Evolutionary conservation across 2,113 vertebrate species (phyloP), one percentile per base, ranked within the genome.

Genomic region (Odocoileus virginianus): DNA sequence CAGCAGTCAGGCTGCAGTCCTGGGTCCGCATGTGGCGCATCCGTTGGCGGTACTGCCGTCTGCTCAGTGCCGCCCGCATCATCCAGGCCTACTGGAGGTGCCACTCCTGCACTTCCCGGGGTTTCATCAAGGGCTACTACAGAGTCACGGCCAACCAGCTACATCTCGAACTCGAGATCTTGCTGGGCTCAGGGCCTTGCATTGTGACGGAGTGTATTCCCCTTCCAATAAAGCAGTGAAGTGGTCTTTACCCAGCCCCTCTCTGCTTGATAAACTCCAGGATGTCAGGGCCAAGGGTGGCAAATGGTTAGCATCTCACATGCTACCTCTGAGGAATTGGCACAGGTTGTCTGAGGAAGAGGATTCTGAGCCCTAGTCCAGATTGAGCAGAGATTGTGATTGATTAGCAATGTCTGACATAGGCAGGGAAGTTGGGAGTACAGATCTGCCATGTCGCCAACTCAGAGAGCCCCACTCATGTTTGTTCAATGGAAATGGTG

Each of bases 41-140:
- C 40, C 96, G 83, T 36, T 23, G 43, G 40, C 7, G 4, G 57
- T 98, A 98, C 87, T 54, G 25, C 55, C 50, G 14, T 14, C 64
- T 95, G 67, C 78, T 36, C n/a, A 79, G n/a, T 1, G 97, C 96
- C 0, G 97, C 67, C 64, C 28, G 45, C 8, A 54, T 98, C 67
- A 98, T 98, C 88, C 98, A 98, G 84, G 45, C 85, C 7, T 43
- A 25, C 30, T 98, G 98, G 98, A 28, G 95, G 55, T 78, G 95
- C 47, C 96, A 64, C 17, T 3, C 45, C 81, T 95, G 94, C 3
- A 2, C 64, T 9, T 83, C 95, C 9, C 43, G 25, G 25, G 97
- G 97, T 9, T 23, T 97, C 94, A 93, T 97, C 28, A 97, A 91
- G 57, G 98, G 97, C 82, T 95, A 95, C 2, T 98, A 98, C 86